These are phyloP conservation scores for Ochropleura leucogaster DNA, from an alignment of 2,888 invertebrate genomes.

Conservation along the genomic window DNA sequence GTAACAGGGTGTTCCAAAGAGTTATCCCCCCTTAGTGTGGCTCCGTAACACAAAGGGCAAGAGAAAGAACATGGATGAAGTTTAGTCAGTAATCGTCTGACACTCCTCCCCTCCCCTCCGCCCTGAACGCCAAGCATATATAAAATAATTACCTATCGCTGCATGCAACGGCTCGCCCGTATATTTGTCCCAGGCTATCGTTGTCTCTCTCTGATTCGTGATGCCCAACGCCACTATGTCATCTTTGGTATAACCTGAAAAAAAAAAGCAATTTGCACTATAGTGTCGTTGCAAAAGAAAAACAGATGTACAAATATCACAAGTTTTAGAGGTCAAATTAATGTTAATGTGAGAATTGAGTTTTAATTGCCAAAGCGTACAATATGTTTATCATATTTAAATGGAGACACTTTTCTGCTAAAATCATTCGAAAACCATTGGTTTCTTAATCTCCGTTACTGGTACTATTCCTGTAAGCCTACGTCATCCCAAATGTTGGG, in stretches of 20 bases:
- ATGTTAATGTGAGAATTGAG: neutral
- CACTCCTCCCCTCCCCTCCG: too few relatives aligned
- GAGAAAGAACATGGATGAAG: too few relatives aligned
- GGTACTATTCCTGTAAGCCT: too few relatives aligned
- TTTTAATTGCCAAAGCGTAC: neutral
- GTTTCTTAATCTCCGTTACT: neutral
- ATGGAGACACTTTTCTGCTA: neutral
- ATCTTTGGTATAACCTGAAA: slow-evolving; percentile 88
- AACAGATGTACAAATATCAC: neutral
- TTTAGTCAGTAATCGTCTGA: too few relatives aligned
- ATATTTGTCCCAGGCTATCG: slow-evolving; percentile 97
- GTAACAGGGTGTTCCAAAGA: too few relatives aligned
- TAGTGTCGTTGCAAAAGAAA: neutral
- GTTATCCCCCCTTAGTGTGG: too few relatives aligned
- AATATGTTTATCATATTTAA: neutral
- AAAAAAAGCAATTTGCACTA: slow-evolving; percentile 3
- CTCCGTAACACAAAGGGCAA: too few relatives aligned
- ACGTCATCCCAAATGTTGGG: too few relatives aligned
- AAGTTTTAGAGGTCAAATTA: neutral
- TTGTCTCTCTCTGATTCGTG: slow-evolving; percentile 99
- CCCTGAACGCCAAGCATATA: neutral
- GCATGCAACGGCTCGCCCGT: slow-evolving; percentile 98
- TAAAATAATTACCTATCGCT: slow-evolving; percentile 93
- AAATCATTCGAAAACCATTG: too few relatives aligned
- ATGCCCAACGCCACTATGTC: slow-evolving; percentile 97